Conservation (phyloP, 2,797 vertebrate species). For the Syndactyla subalaris region DNA sequence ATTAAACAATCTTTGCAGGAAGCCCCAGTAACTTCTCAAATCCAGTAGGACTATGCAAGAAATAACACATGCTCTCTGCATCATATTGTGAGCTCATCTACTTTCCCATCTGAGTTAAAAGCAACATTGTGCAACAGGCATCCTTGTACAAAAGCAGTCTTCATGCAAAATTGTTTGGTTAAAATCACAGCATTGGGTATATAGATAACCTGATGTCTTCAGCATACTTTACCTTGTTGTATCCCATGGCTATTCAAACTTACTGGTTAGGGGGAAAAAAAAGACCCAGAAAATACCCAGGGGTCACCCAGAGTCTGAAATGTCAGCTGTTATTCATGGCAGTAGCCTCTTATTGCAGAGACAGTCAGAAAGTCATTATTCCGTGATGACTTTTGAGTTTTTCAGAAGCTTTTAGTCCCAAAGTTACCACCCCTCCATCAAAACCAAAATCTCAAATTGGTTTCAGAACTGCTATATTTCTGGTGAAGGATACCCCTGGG, state of each 20-base stretch:
- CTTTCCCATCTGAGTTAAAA: slow-evolving; percentile 17
- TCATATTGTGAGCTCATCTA: neutral
- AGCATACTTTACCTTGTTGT: neutral
- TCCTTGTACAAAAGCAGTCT: neutral
- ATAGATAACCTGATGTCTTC: neutral
- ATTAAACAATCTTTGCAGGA: slow-evolving; percentile 7
- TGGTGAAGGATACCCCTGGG: slow-evolving; percentile 2
- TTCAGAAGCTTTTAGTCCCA: neutral
- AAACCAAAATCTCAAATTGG: slow-evolving; percentile 8
- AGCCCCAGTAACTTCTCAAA: slow-evolving; percentile 1
- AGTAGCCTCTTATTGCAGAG: neutral
- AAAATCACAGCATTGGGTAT: neutral
- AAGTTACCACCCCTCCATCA: neutral
- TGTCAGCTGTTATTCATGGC: neutral
- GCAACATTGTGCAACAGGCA: slow-evolving; percentile 24
- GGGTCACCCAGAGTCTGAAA: neutral
- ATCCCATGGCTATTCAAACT: neutral
- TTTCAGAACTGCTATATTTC: neutral
- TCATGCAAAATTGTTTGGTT: neutral
- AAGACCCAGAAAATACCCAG: neutral
- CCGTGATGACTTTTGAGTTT: neutral
- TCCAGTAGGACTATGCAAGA: neutral
- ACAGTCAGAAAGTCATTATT: neutral
- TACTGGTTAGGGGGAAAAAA: neutral
- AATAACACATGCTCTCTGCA: neutral